Base-by-base conservation (phyloP, 2,888 invertebrate species). In the Xestia rhomboidea region DNA sequence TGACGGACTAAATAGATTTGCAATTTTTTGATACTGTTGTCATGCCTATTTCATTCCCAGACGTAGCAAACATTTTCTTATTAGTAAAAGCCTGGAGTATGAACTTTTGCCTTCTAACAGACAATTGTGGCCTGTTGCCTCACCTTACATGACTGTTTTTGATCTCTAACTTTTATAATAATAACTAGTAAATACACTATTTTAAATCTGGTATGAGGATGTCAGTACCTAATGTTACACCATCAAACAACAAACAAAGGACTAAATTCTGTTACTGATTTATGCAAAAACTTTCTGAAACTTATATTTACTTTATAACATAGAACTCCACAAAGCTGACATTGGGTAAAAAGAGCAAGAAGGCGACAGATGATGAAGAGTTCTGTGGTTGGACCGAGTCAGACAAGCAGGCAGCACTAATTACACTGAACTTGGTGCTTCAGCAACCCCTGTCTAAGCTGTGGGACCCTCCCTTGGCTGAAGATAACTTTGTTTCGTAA, bases 401-500 rank as follows among this genome's bases (percentile, higher is more conserved):
- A 6, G 98, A 98, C 85, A 97, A 98, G 79, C 97, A 97, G 79
- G 97, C 97, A 71, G 97, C 98, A 51, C 94, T 99, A 18, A 96
- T 98, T 10, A 96, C 97, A 27, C 90, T 98, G 18, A 97, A 98
- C 86, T 97, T 98, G 88, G 93, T 98, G 72, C 91, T 98, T 27
- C 98, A 98, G 85, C 96, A 98, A 81, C 98, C 98, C 6, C 92
- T 99, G 27, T 97, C 98, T 66, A 97, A 97, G 78, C 96, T 99
- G 0, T 99, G 99, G 98, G 97, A 97, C 88, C 98, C 98, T 11
- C 98, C 98, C 0, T 96, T 98, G 62, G 97, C 98, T 51, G 99
- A 99, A 90, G 98, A 98, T 91, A 97, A 97, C 88, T 99, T 99
- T 97, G 97, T 98, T 64, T 97, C 97, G 98, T 98, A 95, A 97